Base-by-base conservation (phyloP, 1,140 invertebrate species). In the Magallana ariakensis region DNA sequence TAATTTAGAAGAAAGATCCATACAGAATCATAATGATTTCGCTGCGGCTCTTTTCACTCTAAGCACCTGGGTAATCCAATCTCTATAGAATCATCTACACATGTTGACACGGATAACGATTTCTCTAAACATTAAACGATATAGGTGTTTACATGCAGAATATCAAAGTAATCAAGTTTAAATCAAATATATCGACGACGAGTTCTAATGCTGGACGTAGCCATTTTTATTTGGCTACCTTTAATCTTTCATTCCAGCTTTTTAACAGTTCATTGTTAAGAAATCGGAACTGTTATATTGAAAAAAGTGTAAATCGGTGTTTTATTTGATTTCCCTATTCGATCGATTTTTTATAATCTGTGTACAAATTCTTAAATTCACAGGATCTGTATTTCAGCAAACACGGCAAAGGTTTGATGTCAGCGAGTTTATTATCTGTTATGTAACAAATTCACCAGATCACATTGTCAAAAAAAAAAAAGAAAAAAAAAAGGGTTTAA, bases 291-390 rank as follows among this genome's bases (percentile, higher is more conserved):
- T 75, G 66, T 26, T 75, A 33, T 26, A 33, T 22, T 75, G 62
- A 75, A 26, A n/a, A 26, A 26, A 75, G 33, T 26, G 66, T 13
- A 75, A 26, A 4, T 13, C 22, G 66, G 66, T 11, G 33, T 75
- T 75, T 75, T 75, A 75, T 75, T 75, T 75, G 66, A 75, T 26
- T 26, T 75, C 15, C 11, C n/a, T 75, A 19, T 75, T 19, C 13
- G 66, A 75, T 75, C 66, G 66, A 75, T 75, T 75, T 46, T 46
- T 75, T 26, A 26, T 75, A 75, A 75, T 75, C 66, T 75, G 66
- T 75, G 66, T 75, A 26, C 66, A 19, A 26, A 26, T 75, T 75
- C 33, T 75, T 33, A 75, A 75, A 75, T 75, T 26, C 66, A 19
- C 66, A 7, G 66, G 66, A 75, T 75, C 33, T 75, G 66, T 75